These are phyloP conservation scores for Drosophila prostipennis DNA, from an alignment of 2,888 invertebrate genomes.

Conservation along the genomic window DNA sequence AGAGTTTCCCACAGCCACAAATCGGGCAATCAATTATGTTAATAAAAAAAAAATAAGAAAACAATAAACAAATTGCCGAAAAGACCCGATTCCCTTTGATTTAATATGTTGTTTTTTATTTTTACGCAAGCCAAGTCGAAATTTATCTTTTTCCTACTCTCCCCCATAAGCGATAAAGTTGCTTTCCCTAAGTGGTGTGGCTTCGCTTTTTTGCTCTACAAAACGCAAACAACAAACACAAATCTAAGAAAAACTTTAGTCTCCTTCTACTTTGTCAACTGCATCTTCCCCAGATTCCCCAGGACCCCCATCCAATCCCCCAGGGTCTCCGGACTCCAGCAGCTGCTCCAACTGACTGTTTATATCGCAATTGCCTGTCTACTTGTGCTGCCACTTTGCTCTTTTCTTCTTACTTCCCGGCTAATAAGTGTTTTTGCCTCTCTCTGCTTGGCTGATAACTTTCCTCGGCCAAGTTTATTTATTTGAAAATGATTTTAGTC, in stretches of 20 bases:
- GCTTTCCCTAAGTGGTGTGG: conserved; percentile 60
- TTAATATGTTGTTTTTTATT: conserved; percentile 38
- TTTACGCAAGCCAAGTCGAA: conserved; percentile 29
- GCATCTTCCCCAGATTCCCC: conserved; percentile 29
- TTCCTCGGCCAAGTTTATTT: conserved; percentile 51
- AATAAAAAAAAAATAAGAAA: conserved; percentile 47
- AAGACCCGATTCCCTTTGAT: conserved; percentile 29
- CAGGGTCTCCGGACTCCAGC: conserved; percentile 14
- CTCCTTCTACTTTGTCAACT: conserved; percentile 64
- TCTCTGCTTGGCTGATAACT: conserved; percentile 24
- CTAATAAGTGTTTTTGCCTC: conserved; percentile 56
- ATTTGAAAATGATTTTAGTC: conserved; percentile 65
- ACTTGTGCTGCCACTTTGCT: conserved; percentile 30
- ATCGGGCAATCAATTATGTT: conserved; percentile 71
- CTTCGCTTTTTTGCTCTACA: conserved; percentile 56
- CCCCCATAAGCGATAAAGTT: conserved; percentile 66
- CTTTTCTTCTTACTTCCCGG: conserved; percentile 34
- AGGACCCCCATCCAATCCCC: neutral
- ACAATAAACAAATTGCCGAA: conserved; percentile 60
- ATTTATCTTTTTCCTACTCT: conserved; percentile 17
- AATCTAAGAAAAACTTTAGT: conserved; percentile 60
- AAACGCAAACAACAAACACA: conserved; percentile 60
- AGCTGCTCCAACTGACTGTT: conserved; percentile 59
- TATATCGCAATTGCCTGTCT: conserved; percentile 69
- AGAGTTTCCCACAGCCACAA: conserved; percentile 14